Evolutionary conservation across 2,888 invertebrate genomes (phyloP), one percentile per base, ranked within the genome.

Genomic region (Theristus sp.): DNA sequence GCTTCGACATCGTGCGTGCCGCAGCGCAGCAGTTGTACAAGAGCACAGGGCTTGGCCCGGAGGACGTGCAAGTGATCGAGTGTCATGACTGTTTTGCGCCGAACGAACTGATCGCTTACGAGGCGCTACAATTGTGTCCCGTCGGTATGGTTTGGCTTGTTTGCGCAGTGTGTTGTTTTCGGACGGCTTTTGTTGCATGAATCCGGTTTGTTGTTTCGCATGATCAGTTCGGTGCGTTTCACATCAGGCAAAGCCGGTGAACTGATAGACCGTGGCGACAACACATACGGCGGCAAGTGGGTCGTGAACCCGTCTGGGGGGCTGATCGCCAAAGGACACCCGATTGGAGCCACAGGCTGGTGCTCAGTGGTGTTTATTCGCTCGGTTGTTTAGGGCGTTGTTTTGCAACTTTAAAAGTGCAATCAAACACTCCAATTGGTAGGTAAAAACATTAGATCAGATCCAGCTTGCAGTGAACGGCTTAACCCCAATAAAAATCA

Each of bases 241-340:
- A n/a, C 83, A 22, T 84, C 82, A 66, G 94, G 94, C 26, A 84
- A 89, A 76, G 96, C 88, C 0, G 90, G 86, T 20, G 86, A 87
- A 70, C 81, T 98, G 64, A 83, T 98, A 64, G 96, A 98, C 75
- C 81, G 84, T 3, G 90, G 89, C 0, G 87, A 94, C 73, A 98
- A 96, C 75, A 98, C 98, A 0, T 98, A 98, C 70, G 87, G 96
- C 31, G 98, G 98, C 27, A 86, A 87, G 74, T 90, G 85, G 74
- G 96, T 98, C 2, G 81, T 98, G n/a, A 98, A 98, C 77, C 98
- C 98, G 0, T 93, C 93, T 72, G 98, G 94, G 58, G 98, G 98
- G n/a, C 81, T 98, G 55, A 96, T 96, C 65, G 93, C 94, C 0
- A 98, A 98, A 77, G 94, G 94, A 0, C 96, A 96, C 81, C 96